Evolutionary conservation across 92 coral and sea anemone genomes (phyloP), one percentile per base, ranked within the genome.

Genomic region (Porites lobata): DNA sequence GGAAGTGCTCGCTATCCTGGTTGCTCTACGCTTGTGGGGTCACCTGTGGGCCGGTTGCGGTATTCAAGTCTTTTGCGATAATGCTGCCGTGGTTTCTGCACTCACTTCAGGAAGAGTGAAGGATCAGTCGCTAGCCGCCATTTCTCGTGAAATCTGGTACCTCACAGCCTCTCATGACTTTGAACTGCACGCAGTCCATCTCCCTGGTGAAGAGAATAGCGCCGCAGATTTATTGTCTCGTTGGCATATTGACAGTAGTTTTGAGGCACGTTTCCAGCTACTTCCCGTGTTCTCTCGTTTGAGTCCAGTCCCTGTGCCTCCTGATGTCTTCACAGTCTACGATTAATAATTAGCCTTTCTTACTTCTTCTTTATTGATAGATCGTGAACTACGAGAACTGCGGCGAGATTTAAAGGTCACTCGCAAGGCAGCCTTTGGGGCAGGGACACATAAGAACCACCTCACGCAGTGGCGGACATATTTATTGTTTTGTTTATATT

Each of bases 401-500:
- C 51, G 51, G 76, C 43, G 66, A 53, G 69, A 81, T 50, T 74
- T 68, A 51, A 66, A 81, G 72, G 50, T 29, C 20, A 66, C 77
- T 47, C 17, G 66, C 72, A 24, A 47, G 77, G 32, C 86, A 0
- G 77, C 78, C 47, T 66, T 66, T 20, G 67, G 65, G 9, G 86
- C 22, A 14, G 66, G 77, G 50, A 81, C 86, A 9, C 73, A 66
- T 9, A 69, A 50, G 77, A 81, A 80, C 47, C 84, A 79, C 50
- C 18, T 59, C 20, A 61, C 72, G 13, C 84, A 79, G 65, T 79
- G 84, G 75, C 20, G 69, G 66, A 53, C 58, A 10, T 74, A 38
- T 72, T 71, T 71, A 11, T 65, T 68, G 38, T 81, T 80, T 80
- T 81, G 68, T 81, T 69, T 53, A 50, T 69, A 81, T 68, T 81